Evolutionary conservation across 2,888 invertebrate species (phyloP), one percentile per base, ranked within the genome.

Genomic region (Microchrysa polita): DNA sequence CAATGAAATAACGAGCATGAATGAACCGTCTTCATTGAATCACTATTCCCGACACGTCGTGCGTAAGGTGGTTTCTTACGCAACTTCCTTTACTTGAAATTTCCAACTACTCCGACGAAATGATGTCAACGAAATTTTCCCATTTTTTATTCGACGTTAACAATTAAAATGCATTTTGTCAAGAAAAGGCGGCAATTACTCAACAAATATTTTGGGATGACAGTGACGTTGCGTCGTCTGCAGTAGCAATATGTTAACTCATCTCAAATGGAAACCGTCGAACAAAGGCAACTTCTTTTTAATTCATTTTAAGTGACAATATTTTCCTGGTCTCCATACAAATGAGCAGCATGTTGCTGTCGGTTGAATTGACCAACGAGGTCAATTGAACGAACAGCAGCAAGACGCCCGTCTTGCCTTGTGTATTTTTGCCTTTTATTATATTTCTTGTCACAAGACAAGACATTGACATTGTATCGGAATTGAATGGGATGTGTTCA

Each of bases 401-500:
- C 48, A 65, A 22, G 44, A 65, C 65, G 48, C 44, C 44, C 34
- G 16, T 59, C 27, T 34, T 34, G 2, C 27, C 4, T 34, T 34
- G 27, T 34, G 27, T 34, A 34, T 34, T 7, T 34, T 34, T n/a
- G 4, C 7, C 27, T 34, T 34, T 34, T 34, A 34, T 34, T 2
- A 34, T 34, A 34, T 34, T 34, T 34, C 27, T 34, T 34, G 27
- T 34, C 27, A 34, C 27, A 34, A 34, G 44, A 34, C 27, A 34
- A 34, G 44, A 65, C 48, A 48, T 48, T n/a, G 22, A 44, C 42
- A 72, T 67, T 48, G 34, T 60, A 67, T 73, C 67, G 67, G 67
- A 42, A 52, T 34, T 67, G 72, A 57, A 74, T 74, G 42, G 63
- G 71, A 71, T 71, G 65, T 74, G 63, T 67, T 67, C 55, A 71